A percentile compares a stretch with the other conserved stretches of the same genome.
These are phyloP conservation scores for Dreissena polymorpha DNA, from an alignment of 1,140 invertebrate genomes.

Conservation along the genomic window DNA sequence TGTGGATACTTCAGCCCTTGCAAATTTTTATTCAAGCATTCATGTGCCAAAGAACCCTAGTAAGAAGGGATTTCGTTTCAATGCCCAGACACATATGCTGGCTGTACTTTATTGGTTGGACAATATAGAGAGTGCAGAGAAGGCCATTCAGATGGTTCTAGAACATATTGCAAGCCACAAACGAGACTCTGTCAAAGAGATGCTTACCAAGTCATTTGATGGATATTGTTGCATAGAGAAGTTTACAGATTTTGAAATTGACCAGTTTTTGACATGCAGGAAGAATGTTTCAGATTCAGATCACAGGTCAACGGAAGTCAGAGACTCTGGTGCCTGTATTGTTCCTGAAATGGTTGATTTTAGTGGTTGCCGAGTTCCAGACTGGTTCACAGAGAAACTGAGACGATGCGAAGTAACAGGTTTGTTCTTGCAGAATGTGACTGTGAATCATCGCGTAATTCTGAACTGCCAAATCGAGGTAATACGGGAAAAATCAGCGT, in stretches of 20 bases:
- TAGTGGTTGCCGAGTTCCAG: slow-evolving; percentile 77
- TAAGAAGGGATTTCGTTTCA: slow-evolving; percentile 69
- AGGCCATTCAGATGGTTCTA: slow-evolving; percentile 83
- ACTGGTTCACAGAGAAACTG: slow-evolving; percentile 85
- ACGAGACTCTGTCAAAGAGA: slow-evolving; percentile 58
- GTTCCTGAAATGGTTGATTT: slow-evolving; percentile 53
- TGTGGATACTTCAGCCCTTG: slow-evolving; percentile 85
- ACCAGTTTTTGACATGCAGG: slow-evolving; percentile 26
- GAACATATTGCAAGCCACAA: slow-evolving; percentile 63
- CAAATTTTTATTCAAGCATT: slow-evolving; percentile 85
- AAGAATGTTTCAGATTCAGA: slow-evolving; percentile 34
- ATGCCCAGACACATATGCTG: slow-evolving; percentile 83
- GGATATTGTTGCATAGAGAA: slow-evolving; percentile 58
- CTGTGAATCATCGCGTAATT: slow-evolving; percentile 84
- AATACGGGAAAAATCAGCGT: slow-evolving; percentile 82
- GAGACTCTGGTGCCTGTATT: not conserved
- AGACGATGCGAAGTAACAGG: slow-evolving; percentile 82
- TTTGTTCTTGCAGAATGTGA: slow-evolving; percentile 85
- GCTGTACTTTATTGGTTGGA: slow-evolving; percentile 88
- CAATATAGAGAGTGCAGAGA: slow-evolving; percentile 83
- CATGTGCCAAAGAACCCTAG: slow-evolving; percentile 81
- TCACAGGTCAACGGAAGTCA: not conserved
- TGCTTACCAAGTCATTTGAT: slow-evolving; percentile 65
- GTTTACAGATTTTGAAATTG: slow-evolving; percentile 40
- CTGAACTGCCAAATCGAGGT: slow-evolving; percentile 88